phyloP scores from a whole-genome alignment of 1,140 invertebrate genomes.

The Drosophila hydei region DNA sequence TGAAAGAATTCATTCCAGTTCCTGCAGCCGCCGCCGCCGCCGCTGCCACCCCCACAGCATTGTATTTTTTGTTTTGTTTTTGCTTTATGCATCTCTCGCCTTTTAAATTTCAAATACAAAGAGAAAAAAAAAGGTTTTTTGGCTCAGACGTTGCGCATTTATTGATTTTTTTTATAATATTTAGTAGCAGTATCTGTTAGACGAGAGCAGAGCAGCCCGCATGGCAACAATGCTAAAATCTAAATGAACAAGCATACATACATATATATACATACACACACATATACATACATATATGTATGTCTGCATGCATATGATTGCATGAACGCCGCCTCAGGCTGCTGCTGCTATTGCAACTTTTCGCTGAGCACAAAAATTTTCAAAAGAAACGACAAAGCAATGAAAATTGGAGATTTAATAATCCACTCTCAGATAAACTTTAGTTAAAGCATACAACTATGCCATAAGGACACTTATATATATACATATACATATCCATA shows the following conservation, averaged over 20 bases:
- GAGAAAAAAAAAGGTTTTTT: constrained; percentile 15
- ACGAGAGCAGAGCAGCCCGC: constrained; percentile 19
- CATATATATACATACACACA: too few species aligned
- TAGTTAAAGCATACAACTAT: not conserved
- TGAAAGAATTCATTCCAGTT: constrained; percentile 20
- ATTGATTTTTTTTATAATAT: constrained; percentile 27
- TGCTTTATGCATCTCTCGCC: constrained; percentile 33
- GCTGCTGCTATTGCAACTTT: constrained; percentile 18
- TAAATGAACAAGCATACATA: too few species aligned
- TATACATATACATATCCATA: too few species aligned
- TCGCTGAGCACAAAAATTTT: constrained; percentile 15
- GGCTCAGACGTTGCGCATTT: constrained; percentile 24
- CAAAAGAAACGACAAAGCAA: constrained; percentile 16
- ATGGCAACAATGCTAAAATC: constrained; percentile 38
- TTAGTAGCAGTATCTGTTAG: constrained; percentile 21
- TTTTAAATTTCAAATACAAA: constrained; percentile 19
- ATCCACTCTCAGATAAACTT: too few species aligned
- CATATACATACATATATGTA: too few species aligned
- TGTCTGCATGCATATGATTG: too few species aligned
- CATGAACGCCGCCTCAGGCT: constrained; percentile 11
- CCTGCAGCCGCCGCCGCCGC: constrained; percentile 1
- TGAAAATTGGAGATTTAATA: constrained; percentile 14
- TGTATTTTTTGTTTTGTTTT: too few species aligned
- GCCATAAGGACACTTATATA: too few species aligned
- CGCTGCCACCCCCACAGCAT: not conserved